Evolutionary conservation across 2,113 vertebrate species (phyloP).

Genomic region (Pitta sordida): DNA sequence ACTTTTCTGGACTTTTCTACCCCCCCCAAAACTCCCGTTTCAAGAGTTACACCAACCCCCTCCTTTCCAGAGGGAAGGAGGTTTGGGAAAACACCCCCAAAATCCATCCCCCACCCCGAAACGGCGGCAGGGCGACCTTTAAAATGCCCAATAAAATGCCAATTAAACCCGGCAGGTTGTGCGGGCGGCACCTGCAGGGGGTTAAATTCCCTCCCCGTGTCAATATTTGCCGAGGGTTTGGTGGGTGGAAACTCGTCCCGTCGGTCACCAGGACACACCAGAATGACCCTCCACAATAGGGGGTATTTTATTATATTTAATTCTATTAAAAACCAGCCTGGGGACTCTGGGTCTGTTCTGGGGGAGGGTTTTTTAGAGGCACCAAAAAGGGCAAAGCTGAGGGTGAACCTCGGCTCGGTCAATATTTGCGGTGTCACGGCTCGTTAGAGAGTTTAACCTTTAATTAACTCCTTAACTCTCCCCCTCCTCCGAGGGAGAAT

Average conservation of each 20-base stretch:
- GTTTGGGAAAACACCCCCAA: background rate
- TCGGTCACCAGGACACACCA: rapidly evolving
- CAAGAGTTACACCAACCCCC: background rate
- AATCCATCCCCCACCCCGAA: rapidly evolving
- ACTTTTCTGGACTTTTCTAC: background rate
- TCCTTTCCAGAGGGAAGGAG: background rate
- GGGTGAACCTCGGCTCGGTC: rapidly evolving
- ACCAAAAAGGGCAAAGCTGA: background rate
- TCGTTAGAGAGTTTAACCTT: rapidly evolving
- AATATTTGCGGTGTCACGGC: rapidly evolving
- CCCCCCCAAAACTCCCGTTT: background rate
- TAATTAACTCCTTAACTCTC: rapidly evolving
- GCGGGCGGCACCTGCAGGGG: background rate
- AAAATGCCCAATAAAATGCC: too few relatives aligned
- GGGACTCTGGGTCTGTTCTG: background rate
- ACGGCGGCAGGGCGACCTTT: rapidly evolving
- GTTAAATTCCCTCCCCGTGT: background rate
- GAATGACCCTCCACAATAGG: rapidly evolving
- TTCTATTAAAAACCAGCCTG: rapidly evolving
- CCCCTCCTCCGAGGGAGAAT: background rate
- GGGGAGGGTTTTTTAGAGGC: background rate
- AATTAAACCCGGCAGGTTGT: rapidly evolving
- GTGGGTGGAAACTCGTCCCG: background rate
- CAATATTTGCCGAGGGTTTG: background rate
- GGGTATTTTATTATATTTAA: rapidly evolving